phyloP scores from a whole-genome alignment of 2,888 invertebrate genomes.

The Nymphalis urticae region DNA sequence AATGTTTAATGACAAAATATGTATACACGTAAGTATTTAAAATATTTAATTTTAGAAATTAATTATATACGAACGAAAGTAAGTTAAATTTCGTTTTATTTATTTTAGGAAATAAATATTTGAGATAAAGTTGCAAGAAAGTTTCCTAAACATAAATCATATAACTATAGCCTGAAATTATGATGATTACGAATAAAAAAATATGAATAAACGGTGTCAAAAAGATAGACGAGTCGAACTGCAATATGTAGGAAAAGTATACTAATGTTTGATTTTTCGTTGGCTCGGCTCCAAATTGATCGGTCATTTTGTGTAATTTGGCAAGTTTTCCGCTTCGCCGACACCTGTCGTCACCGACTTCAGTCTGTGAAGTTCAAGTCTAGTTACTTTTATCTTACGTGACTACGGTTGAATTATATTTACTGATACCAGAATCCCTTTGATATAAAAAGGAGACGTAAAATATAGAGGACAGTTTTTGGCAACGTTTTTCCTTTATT shows the following conservation, averaged over 20 bases:
- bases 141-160: no score
- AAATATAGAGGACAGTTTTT: slow-evolving; percentile 18
- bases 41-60: no score
- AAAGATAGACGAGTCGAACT: slow-evolving; percentile 29
- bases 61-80: no score
- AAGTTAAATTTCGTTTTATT: no score
- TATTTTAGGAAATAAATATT: no score
- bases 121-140: no score
- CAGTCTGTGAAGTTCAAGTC: slow-evolving; percentile 54
- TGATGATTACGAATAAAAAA: background rate
- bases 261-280: slow-evolving; percentile 47
- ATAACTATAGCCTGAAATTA: no score
- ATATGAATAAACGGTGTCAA: background rate
- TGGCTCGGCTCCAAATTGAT: slow-evolving; percentile 67
- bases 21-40: no score
- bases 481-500: slow-evolving; percentile 27
- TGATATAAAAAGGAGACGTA: slow-evolving; percentile 19
- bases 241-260: slow-evolving; percentile 42
- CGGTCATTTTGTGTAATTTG: slow-evolving; percentile 67
- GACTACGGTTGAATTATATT: slow-evolving; percentile 34
- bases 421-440: slow-evolving; percentile 27
- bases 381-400: slow-evolving; percentile 39
- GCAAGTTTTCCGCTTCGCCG: slow-evolving; percentile 59
- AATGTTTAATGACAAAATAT: background rate
- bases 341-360: slow-evolving; percentile 68